Conservation (phyloP, 2,888 invertebrate species). For the Molorchus minor region DNA sequence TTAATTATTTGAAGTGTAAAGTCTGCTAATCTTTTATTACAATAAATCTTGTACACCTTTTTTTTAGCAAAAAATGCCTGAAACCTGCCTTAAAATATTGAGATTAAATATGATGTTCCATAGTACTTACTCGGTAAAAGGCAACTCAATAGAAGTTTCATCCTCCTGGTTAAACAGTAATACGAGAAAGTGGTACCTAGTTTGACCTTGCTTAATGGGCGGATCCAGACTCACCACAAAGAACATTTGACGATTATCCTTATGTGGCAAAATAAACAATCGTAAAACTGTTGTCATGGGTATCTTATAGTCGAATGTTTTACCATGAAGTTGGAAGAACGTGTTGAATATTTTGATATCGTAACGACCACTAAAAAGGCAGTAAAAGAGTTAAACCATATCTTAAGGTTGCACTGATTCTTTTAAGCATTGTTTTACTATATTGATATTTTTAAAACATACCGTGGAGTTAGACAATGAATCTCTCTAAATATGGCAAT, state of each 20-base stretch:
- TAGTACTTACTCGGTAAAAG: conserved; percentile 86
- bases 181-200: conserved; percentile 95
- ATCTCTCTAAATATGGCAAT: conserved; percentile 97
- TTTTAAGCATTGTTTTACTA: not conserved
- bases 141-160: conserved; percentile 89
- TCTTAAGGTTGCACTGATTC: not conserved
- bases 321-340: conserved; percentile 93
- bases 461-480: conserved; percentile 98
- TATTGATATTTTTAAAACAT: conserved; percentile 32
- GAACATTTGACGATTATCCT: conserved; percentile 97
- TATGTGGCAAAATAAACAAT: conserved; percentile 94
- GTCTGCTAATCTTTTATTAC: no score
- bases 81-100: no score
- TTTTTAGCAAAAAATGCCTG: no score
- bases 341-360: conserved; percentile 94
- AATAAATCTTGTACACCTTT: no score
- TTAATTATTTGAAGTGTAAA: no score
- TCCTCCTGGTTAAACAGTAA: conserved; percentile 95
- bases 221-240: conserved; percentile 98
- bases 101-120: no score
- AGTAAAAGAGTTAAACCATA: conserved; percentile 54
- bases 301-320: conserved; percentile 99
- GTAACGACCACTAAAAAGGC: conserved; percentile 87
- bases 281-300: conserved; percentile 96
- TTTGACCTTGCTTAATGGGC: conserved; percentile 99